Conservation (phyloP, 2,113 vertebrate genomes). For the Centrocercus urophasianus region DNA sequence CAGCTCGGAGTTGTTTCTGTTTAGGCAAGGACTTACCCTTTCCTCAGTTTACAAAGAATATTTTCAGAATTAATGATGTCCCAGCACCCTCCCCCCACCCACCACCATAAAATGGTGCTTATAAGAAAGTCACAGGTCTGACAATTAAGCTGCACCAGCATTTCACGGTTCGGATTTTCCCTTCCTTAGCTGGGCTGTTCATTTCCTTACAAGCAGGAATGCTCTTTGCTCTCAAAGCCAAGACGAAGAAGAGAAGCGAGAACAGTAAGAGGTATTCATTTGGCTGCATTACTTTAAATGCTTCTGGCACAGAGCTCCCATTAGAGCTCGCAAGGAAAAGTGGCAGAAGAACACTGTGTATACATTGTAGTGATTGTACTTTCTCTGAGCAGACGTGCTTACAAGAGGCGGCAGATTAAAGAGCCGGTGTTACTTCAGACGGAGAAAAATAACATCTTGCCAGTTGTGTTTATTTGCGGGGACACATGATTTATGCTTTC, state of each 20-base stretch:
- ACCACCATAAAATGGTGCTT: conserved; percentile 1
- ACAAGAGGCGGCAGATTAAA: conserved; percentile 74
- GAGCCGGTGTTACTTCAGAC: conserved; percentile 68
- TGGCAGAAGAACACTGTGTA: conserved; percentile 53
- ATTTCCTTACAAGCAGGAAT: conserved; percentile 46
- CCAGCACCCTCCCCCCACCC: background rate
- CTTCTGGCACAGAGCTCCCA: conserved; percentile 47
- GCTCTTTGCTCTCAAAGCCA: conserved; percentile 64
- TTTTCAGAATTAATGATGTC: conserved; percentile 62
- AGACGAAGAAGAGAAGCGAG: conserved; percentile 45
- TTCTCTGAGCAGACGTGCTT: conserved; percentile 55
- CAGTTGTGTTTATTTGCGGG: conserved; percentile 79
- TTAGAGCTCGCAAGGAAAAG: conserved; percentile 47
- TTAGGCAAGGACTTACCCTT: conserved; percentile 33
- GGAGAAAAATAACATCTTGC: conserved; percentile 75
- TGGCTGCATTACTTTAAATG: conserved; percentile 44
- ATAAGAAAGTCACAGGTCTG: conserved; percentile 45
- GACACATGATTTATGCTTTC: conserved; percentile 76
- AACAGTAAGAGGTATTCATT: conserved; percentile 61
- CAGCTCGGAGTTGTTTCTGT: conserved; percentile 38
- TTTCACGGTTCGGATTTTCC: conserved; percentile 56
- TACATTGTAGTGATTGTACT: conserved; percentile 55
- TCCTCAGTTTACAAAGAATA: conserved; percentile 47
- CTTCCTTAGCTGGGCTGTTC: conserved; percentile 26
- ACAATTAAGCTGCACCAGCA: conserved; percentile 21